Base-by-base conservation (phyloP, 2,113 vertebrate genomes). In the Ictidomys tridecemlineatus region DNA sequence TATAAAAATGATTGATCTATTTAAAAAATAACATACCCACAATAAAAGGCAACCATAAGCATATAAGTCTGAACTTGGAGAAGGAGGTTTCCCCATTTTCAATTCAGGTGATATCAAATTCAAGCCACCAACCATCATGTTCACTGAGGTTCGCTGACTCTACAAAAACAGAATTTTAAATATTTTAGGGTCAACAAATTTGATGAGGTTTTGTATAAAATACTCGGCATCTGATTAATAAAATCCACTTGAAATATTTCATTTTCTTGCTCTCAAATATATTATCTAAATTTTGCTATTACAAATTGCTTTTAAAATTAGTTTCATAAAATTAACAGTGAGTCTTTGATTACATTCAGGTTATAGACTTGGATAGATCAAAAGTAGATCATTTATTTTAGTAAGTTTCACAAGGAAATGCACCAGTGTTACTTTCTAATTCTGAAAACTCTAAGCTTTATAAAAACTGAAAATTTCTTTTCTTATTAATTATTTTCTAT, bases 1-100 rank as follows among this genome's bases (percentile, higher is more conserved):
- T 56, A 63, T 14, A 67, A 63, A 96, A 90, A 63, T 72, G 20
- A 61, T 3, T 91, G 2, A 92, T 72, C 8, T 65, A 67, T 69
- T 97, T 13, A 14, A 70, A 87, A 96, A 85, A 1, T 51, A 95
- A 98, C 98, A 48, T 98, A 99, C 99, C 99, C 99, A 99, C 72
- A 99, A 97, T 56, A 99, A 96, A 89, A 99, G 98, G 88, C 99
- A 99, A 82, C 99, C 99, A 69, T 98, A 99, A 53, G 98, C 98
- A 96, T 98, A 99, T 95, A 99, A 98, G 96, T 99, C 99, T 73
- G 98, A 98, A 97, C 98, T 97, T 76, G 98, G 97, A 97, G 99
- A 98, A 90, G 98, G 97, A 67, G 96, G 95, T 65, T 98, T 97
- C 85, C 99, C 98, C 69, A 93, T 90, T 70, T 96, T 98, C 88